These are phyloP conservation scores for Listronotus oregonensis DNA, from an alignment of 1,140 invertebrate genomes.

Conservation along the genomic window DNA sequence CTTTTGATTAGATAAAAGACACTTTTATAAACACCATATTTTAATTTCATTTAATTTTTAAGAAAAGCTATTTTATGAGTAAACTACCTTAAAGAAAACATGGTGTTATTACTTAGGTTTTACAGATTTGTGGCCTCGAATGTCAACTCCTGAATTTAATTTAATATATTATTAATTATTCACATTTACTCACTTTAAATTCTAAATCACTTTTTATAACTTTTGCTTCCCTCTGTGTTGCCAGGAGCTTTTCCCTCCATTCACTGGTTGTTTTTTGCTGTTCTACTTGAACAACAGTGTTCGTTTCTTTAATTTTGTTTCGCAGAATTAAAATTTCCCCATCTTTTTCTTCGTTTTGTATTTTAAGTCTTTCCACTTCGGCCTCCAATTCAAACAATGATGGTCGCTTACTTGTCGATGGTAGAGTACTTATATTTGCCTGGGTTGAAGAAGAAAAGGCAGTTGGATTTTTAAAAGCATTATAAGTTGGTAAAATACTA, in stretches of 20 bases:
- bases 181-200: constrained; percentile 41
- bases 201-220: constrained; percentile 46
- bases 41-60: no score
- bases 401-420: constrained; percentile 9
- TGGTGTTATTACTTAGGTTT: no score
- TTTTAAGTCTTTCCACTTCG: constrained; percentile 34
- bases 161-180: no score
- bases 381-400: constrained; percentile 28
- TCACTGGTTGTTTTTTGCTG: constrained; percentile 40
- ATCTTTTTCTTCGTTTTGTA: constrained; percentile 42
- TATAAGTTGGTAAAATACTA: constrained; percentile 34
- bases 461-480: constrained; percentile 39
- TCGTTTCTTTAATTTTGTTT: constrained; percentile 39
- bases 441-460: constrained; percentile 42
- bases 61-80: no score
- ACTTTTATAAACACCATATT: no score
- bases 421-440: constrained; percentile 10
- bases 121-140: no score
- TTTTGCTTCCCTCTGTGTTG: constrained; percentile 39
- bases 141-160: no score
- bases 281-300: constrained; percentile 29
- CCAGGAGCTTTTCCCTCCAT: constrained; percentile 42
- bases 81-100: no score
- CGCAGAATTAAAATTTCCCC: constrained; percentile 46
- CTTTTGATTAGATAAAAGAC: no score